Evolutionary conservation across 2,888 invertebrate species (phyloP), one percentile per base, ranked within the genome.

Genomic region (Listrodromus nycthemerus): DNA sequence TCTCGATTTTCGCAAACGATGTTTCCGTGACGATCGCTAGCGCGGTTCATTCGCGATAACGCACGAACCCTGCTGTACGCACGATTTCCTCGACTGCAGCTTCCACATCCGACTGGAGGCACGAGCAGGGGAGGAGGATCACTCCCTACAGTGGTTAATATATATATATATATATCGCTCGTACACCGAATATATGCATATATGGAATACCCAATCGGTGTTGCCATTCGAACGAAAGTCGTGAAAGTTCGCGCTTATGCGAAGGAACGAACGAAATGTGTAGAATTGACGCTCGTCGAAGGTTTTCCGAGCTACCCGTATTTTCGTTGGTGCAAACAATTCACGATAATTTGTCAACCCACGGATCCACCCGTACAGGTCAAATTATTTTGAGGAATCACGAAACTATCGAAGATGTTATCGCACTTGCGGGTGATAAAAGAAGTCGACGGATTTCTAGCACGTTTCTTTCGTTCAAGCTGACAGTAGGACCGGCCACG

Each of bases 211-310:
- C 69, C 24, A 37, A 65, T 71, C 77, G 48, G 48, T 55, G 24
- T 37, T 37, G 79, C 27, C 61, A 16, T 69, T 77, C 48, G 80
- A 89, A 89, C 87, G 91, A 92, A 92, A 92, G 91, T 90, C 87
- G 91, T 89, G 91, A 92, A 92, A 92, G 91, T 91, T 83, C 74
- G 73, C 78, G 66, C 70, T 80, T 83, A 73, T 66, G 65, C 24
- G 81, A 65, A 69, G 10, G 41, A 75, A 70, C 19, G 77, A 52
- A 80, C 80, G 58, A 75, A 82, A 70, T 37, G 27, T 52, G 30
- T 24, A 73, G 80, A 65, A 48, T 50, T 30, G 30, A 80, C 45
- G 6, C 13, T 30, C 52, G 55, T 67, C 48, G 63, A 77, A 83
- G 80, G 76, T 83, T 50, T 7, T 24, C 65, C 24, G 21, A 33